Percentiles rank a stretch among this genome's conserved stretches.
These are phyloP conservation scores for Trachelus iudaicus DNA, from an alignment of 2,888 invertebrate species.

Conservation along the genomic window DNA sequence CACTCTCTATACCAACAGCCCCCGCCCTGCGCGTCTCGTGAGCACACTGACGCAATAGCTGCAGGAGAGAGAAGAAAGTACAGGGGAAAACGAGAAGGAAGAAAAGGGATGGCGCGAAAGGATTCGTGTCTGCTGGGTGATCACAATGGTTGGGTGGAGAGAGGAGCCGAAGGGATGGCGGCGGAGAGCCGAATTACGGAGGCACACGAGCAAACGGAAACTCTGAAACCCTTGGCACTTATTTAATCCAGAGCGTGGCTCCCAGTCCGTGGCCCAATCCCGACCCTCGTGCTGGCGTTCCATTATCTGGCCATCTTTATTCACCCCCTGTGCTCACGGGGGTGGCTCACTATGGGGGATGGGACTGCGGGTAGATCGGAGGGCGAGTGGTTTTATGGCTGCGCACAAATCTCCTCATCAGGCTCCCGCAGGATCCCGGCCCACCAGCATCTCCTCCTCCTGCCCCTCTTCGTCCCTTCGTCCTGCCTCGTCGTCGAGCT, in stretches of 20 bases:
- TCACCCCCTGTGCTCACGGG: constrained; percentile 45
- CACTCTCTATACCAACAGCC: background rate
- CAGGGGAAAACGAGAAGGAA: background rate
- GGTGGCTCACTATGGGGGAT: constrained; percentile 22
- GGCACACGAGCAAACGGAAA: constrained; percentile 4
- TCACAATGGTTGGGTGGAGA: background rate
- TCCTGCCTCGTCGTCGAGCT: background rate
- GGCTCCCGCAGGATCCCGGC: constrained; percentile 54
- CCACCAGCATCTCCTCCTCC: constrained; percentile 18
- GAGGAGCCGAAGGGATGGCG: background rate
- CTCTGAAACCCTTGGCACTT: constrained; percentile 32
- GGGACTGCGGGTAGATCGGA: constrained; percentile 3
- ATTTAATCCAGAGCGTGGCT: constrained; percentile 34
- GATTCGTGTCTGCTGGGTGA: background rate
- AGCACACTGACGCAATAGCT: background rate
- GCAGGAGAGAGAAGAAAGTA: background rate
- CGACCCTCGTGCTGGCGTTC: constrained; percentile 30
- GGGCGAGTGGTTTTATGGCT: constrained; percentile 56
- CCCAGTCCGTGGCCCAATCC: background rate
- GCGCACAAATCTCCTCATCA: constrained; percentile 64
- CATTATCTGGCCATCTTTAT: constrained; percentile 62
- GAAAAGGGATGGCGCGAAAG: background rate
- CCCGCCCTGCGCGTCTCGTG: background rate
- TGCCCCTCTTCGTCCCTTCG: constrained; percentile 1
- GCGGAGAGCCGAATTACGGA: background rate